phyloP scores from a whole-genome alignment of 2,113 vertebrate species.

The Crotalus helleri region DNA sequence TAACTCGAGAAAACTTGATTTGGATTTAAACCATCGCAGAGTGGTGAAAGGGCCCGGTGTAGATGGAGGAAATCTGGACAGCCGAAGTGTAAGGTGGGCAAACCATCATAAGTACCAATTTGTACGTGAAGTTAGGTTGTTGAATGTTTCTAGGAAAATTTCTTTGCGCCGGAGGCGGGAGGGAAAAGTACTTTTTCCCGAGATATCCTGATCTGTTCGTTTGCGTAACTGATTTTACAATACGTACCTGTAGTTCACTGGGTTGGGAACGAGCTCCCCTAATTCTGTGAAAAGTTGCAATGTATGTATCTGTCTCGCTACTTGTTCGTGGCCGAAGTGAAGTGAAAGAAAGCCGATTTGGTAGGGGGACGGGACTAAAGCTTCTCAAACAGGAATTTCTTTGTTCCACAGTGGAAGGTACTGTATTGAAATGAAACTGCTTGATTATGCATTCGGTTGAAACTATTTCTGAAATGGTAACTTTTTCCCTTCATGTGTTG shows the following conservation, averaged over 20 bases:
- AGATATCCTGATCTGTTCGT: conserved; percentile 34
- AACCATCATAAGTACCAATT: background rate
- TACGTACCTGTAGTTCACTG: conserved; percentile 14
- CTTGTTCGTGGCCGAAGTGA: conserved; percentile 3
- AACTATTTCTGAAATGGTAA: conserved; percentile 19
- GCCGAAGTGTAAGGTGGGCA: conserved; percentile 43
- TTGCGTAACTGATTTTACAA: conserved; percentile 31
- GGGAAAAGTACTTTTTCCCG: conserved; percentile 22
- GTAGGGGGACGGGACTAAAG: conserved; percentile 8
- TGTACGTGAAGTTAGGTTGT: background rate
- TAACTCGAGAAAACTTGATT: conserved; percentile 8
- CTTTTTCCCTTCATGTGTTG: conserved; percentile 16
- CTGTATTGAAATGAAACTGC: conserved; percentile 44
- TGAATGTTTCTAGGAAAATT: background rate
- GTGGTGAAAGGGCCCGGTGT: background rate
- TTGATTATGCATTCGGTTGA: conserved; percentile 19
- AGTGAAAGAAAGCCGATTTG: conserved; percentile 42
- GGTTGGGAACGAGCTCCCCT: conserved; percentile 25
- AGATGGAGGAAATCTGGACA: conserved; percentile 24
- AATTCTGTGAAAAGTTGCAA: background rate
- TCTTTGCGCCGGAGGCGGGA: background rate
- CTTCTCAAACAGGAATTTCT: conserved; percentile 62
- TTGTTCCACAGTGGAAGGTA: conserved; percentile 59
- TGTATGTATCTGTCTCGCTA: background rate
- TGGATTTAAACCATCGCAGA: conserved; percentile 28